Base-by-base conservation (phyloP, 2,888 invertebrate genomes). In the Trichogramma dendrolimi region DNA sequence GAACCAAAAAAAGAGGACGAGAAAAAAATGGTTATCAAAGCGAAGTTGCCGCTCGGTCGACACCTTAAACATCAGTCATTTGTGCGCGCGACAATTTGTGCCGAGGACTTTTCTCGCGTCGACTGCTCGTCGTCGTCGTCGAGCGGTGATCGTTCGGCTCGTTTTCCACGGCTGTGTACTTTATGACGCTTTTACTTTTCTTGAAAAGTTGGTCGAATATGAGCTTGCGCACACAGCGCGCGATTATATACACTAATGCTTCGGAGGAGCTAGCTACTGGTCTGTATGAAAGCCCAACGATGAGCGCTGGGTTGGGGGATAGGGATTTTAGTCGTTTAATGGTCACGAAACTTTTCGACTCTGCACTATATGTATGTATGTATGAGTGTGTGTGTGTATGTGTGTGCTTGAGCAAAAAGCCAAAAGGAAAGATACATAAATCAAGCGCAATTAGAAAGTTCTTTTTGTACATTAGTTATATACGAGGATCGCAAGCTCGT, bases 101-200 rank as follows among this genome's bases (percentile, higher is more conserved):
- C 41, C 27, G 27, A 27, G 27, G 27, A 27, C 27, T 27, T 27
- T 27, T 27, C 27, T 27, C 27, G 27, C 27, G 27, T 27, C 27
- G 27, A 27, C 27, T 27, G 27, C 27, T 27, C 27, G 43, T 14
- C 48, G 6, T 11, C 48, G 44, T 46, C 49, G 27, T 61, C 48
- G 57, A 53, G 57, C 27, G 27, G 3, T 27, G 27, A 27, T 27
- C 27, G 27, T 27, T 27, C 27, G 27, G 27, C 3, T 27, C 27
- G 27, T 27, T 27, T 27, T 27, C 27, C 27, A 27, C 27, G 27
- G 27, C 27, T 27, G 27, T 27, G 27, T 27, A 27, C 27, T 48
- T 53, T 54, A 54, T 41, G 57, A 40, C 48, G 43, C 50, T 61
- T 61, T 54, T 53, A 53, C 48, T 49, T 54, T 42, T 50, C 50